Percentiles rank a stretch among this genome's conserved stretches.
Evolutionary conservation across 2,113 vertebrate genomes (phyloP).

Genomic region (Centropus unirufus): DNA sequence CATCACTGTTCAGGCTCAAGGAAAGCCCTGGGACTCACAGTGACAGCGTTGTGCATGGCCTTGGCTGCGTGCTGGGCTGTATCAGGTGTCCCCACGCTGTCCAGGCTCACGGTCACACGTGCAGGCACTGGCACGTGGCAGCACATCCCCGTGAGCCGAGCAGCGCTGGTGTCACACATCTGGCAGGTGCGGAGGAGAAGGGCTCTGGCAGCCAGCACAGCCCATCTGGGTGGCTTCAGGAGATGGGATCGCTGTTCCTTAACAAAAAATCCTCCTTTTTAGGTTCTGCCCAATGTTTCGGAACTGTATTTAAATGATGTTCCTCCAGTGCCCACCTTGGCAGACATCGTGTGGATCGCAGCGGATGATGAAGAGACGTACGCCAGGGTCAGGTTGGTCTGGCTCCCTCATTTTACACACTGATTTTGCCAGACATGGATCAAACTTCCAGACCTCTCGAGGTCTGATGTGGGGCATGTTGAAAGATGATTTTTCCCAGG

Average conservation of each 20-base stretch:
- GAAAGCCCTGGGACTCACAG: background rate
- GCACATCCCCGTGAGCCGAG: rapidly evolving
- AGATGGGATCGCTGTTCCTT: rapidly evolving
- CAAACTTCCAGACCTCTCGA: background rate
- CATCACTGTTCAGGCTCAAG: background rate
- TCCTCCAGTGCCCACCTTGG: slow-evolving; percentile 92
- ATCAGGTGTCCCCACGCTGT: background rate
- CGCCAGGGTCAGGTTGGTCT: slow-evolving; percentile 89
- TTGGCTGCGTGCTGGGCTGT: background rate
- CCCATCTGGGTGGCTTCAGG: background rate
- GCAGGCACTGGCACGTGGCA: background rate
- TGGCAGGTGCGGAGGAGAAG: background rate
- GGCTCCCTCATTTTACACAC: rapidly evolving
- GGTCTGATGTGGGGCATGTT: background rate
- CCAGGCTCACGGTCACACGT: background rate
- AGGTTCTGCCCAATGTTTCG: slow-evolving; percentile 89
- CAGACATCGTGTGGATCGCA: slow-evolving; percentile 97
- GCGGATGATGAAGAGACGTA: slow-evolving; percentile 97
- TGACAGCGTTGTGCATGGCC: background rate
- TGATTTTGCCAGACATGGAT: background rate
- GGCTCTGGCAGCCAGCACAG: background rate
- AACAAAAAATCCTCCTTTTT: background rate
- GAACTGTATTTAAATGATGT: slow-evolving; percentile 82
- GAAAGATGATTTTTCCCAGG: background rate
- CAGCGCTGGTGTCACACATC: rapidly evolving